phyloP scores from a whole-genome alignment of 2,797 vertebrate species.

The Avahi laniger region DNA sequence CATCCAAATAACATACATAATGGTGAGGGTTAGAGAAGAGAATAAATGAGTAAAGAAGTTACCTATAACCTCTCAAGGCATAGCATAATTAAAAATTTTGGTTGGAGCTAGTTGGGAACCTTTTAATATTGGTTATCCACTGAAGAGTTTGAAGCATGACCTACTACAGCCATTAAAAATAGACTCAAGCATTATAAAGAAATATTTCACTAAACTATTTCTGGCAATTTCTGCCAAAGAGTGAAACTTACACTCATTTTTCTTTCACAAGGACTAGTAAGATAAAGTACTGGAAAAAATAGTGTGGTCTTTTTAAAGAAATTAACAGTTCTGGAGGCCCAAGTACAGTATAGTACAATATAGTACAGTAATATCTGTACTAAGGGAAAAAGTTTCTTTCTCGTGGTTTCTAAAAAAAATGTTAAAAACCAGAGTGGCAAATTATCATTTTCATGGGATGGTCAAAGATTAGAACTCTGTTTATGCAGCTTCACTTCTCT shows the following conservation, averaged over 20 bases:
- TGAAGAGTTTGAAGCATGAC: neutral
- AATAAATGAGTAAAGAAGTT: neutral
- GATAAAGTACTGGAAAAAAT: neutral
- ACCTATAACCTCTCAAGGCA: neutral
- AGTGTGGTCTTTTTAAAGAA: neutral
- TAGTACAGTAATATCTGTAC: neutral
- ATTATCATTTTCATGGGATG: conserved; percentile 20
- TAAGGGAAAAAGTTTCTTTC: neutral
- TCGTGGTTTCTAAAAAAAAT: neutral
- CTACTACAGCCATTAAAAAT: neutral
- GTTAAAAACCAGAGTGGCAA: neutral
- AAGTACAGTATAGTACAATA: neutral
- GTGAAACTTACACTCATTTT: conserved; percentile 14
- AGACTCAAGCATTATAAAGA: neutral
- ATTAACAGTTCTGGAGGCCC: conserved; percentile 19
- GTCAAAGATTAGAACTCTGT: neutral
- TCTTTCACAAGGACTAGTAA: neutral
- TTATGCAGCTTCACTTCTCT: neutral
- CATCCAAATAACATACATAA: neutral
- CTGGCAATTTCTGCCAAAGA: conserved; percentile 7
- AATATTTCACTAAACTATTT: conserved; percentile 35
- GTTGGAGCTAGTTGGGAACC: neutral
- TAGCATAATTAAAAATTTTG: neutral
- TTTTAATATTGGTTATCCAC: conserved; percentile 5
- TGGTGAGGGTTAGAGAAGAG: neutral